These are phyloP conservation scores for Pygathrix nemaeus DNA, from an alignment of 2,113 vertebrate species.

Conservation along the genomic window DNA sequence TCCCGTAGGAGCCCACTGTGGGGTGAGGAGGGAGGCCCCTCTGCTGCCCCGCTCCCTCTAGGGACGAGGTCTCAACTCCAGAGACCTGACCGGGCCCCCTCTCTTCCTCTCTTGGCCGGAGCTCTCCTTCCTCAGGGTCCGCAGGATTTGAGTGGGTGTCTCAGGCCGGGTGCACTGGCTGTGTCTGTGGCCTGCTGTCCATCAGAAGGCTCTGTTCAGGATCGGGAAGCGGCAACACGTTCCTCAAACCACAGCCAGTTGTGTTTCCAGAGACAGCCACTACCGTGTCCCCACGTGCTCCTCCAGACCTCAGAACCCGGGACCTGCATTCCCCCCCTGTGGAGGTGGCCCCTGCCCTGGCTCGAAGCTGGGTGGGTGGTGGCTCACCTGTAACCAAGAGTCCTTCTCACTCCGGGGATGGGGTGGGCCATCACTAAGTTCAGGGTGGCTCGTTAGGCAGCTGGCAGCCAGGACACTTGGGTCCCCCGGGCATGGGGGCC, in stretches of 20 bases:
- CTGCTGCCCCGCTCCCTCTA: neutral
- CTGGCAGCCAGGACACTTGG: accelerated
- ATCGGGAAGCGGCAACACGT: neutral
- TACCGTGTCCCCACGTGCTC: neutral
- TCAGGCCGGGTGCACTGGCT: neutral
- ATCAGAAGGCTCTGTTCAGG: neutral
- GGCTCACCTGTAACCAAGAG: neutral
- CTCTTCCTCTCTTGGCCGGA: neutral
- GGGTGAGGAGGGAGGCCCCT: too few species aligned
- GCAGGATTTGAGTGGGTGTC: neutral
- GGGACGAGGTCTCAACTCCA: neutral
- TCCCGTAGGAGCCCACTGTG: too few species aligned
- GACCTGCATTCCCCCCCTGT: neutral
- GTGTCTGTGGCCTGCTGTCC: neutral
- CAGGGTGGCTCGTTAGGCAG: too few species aligned
- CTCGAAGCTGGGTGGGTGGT: neutral
- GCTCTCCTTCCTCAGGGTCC: neutral
- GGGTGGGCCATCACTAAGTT: too few species aligned
- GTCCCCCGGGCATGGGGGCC: too few species aligned
- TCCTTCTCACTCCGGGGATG: accelerated
- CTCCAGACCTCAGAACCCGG: neutral
- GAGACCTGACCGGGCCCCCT: neutral
- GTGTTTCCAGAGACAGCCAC: neutral
- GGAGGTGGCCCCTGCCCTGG: neutral
- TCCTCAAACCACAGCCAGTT: neutral